A percentile compares a stretch with the other conserved stretches of the same genome.
phyloP scores from a whole-genome alignment of 2,888 invertebrate genomes.

The Deilephila elpenor region DNA sequence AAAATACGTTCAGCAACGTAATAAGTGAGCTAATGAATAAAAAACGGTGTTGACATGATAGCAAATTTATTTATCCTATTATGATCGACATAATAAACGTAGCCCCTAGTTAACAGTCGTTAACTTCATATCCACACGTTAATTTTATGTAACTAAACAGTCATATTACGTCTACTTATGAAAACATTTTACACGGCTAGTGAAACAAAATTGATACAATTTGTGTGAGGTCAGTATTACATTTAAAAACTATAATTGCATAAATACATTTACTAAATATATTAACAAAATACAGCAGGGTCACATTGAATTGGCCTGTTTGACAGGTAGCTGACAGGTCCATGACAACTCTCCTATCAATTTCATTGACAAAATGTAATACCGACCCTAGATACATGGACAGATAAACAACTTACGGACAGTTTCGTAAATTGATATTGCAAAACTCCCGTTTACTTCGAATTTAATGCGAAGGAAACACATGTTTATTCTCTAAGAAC shows the following conservation, averaged over 20 bases:
- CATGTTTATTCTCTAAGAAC: constrained; percentile 10
- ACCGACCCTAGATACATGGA: constrained; percentile 15
- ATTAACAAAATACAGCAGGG: constrained; percentile 10
- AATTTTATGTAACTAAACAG: constrained; percentile 28
- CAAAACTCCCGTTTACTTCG: constrained; percentile 24
- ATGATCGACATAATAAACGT: constrained; percentile 72
- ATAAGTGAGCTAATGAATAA: constrained; percentile 39
- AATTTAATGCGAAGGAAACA: constrained; percentile 24
- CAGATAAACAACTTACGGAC: constrained; percentile 21
- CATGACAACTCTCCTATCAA: not conserved
- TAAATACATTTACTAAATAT: constrained; percentile 12
- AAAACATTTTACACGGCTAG: constrained; percentile 9
- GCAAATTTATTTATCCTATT: constrained; percentile 80
- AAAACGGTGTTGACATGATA: constrained; percentile 68
- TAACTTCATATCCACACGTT: constrained; percentile 25
- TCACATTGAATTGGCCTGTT: constrained; percentile 16
- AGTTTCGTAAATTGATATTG: constrained; percentile 25
- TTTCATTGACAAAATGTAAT: constrained; percentile 11
- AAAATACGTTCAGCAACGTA: constrained; percentile 16
- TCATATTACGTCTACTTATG: constrained; percentile 18
- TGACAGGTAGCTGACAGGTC: not conserved
- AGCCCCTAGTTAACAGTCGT: constrained; percentile 55
- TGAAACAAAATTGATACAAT: constrained; percentile 4
- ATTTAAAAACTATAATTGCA: not conserved
- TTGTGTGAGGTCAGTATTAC: constrained; percentile 11